These are phyloP conservation scores for Globodera ellingtonae DNA, from an alignment of 1,140 invertebrate species.

Conservation along the genomic window DNA sequence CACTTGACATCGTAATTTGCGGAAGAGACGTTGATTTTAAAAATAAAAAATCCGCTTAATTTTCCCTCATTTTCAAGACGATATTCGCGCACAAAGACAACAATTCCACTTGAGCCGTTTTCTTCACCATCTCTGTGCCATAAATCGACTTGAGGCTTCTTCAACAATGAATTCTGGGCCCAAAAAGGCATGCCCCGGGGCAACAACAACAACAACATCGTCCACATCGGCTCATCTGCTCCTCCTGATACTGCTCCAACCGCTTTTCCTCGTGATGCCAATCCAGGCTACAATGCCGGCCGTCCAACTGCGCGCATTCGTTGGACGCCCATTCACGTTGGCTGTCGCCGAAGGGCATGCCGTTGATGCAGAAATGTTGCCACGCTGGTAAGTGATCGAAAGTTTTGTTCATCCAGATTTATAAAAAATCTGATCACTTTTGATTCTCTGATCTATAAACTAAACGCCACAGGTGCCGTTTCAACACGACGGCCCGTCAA, in stretches of 20 bases:
- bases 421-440: neutral
- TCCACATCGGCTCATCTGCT: neutral
- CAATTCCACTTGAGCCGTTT: no score
- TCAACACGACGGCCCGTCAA: conserved; percentile 14
- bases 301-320: conserved; percentile 1
- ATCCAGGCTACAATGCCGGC: neutral
- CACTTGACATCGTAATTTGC: no score
- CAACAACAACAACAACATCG: neutral
- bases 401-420: no score
- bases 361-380: conserved; percentile 22
- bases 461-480: conserved; percentile 11
- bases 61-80: no score
- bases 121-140: neutral
- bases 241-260: conserved; percentile 4
- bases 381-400: neutral
- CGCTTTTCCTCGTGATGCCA: neutral
- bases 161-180: neutral
- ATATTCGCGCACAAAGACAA: no score
- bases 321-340: conserved; percentile 20
- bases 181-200: neutral
- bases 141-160: neutral
- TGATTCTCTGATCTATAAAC: neutral
- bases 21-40: no score
- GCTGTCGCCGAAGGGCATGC: conserved; percentile 17
- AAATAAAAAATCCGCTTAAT: no score